Evolutionary conservation across 2,797 vertebrate genomes (phyloP), one percentile per base, ranked within the genome.

Genomic region (Amblyopsis hoosieri): DNA sequence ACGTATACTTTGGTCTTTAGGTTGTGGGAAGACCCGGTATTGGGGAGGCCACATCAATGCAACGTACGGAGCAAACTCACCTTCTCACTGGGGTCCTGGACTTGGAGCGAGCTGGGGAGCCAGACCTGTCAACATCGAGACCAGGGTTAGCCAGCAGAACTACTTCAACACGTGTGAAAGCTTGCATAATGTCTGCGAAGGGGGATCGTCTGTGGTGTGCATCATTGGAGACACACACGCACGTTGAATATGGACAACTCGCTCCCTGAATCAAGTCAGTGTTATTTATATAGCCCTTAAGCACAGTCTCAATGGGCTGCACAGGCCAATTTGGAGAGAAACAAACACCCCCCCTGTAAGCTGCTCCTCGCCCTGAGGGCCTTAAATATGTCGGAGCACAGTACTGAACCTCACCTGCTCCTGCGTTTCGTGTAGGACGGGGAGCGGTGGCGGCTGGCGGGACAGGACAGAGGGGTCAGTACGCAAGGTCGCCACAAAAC

Each of bases 51-150:
- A 42, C 37, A 9, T 23, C 23, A 23, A 23, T 23, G 2, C 9
- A 42, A 42, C 7, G 37, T 8, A 42, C 2, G 37, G 37, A 42
- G 37, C 37, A 7, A 45, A 60, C 82, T 12, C 62, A 94, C 91
- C 93, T 92, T 80, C 93, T 88, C 33, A 73, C 87, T n/a, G 92
- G 90, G 81, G 85, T 90, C 87, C 92, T 90, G 73, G 93, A 94
- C 83, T 89, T 93, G 54, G 92, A 93, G 9, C 92, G 91, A 1
- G 88, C 89, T 1, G 56, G 87, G 14, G 93, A 93, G 12, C 89
- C 92, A 60, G 93, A 94, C 84, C 93, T 93, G 46, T 48, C 1
- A 45, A 12, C 0, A 69, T 15, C 66, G n/a, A 50, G 74, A 33
- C 57, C 0, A 46, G 31, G 15, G 0, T 1, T 0, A 0, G 12